phyloP scores from a whole-genome alignment of 2,888 invertebrate species.

The Torymus tubicola region DNA sequence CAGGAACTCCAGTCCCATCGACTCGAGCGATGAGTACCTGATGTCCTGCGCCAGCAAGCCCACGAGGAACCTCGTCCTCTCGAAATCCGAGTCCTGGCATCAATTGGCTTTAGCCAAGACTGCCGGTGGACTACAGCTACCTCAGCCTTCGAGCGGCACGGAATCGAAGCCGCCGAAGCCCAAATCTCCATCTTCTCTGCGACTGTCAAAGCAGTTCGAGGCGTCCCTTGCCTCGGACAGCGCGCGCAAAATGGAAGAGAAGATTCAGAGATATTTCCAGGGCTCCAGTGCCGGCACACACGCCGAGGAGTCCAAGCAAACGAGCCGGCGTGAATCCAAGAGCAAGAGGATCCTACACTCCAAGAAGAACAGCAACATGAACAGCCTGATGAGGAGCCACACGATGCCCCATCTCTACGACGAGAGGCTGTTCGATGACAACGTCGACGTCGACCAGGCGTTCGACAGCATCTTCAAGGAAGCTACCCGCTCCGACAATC shows the following conservation, averaged over 20 bases:
- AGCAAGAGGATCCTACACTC: slow-evolving; percentile 40
- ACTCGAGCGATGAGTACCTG: slow-evolving; percentile 73
- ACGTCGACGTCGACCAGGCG: slow-evolving; percentile 89
- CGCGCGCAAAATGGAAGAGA: slow-evolving; percentile 73
- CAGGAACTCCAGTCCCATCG: slow-evolving; percentile 61
- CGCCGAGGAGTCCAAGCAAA: slow-evolving; percentile 62
- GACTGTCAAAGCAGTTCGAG: slow-evolving; percentile 88
- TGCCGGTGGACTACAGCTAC: slow-evolving; percentile 60
- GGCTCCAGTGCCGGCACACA: slow-evolving; percentile 52
- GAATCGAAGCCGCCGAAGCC: slow-evolving; percentile 78
- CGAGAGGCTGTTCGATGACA: slow-evolving; percentile 80
- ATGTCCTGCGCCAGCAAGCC: slow-evolving; percentile 71
- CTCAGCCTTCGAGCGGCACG: slow-evolving; percentile 75
- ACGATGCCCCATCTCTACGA: slow-evolving; percentile 86
- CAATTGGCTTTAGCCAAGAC: slow-evolving; percentile 79
- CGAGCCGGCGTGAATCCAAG: slow-evolving; percentile 48
- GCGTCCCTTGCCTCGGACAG: slow-evolving; percentile 76
- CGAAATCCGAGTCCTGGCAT: slow-evolving; percentile 90
- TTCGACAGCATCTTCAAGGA: slow-evolving; percentile 89
- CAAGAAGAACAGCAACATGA: slow-evolving; percentile 62
- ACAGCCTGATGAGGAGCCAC: slow-evolving; percentile 84
- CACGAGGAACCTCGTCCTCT: slow-evolving; percentile 73
- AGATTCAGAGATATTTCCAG: slow-evolving; percentile 72
- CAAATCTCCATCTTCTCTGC: slow-evolving; percentile 86
- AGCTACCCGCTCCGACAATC: slow-evolving; percentile 68